Evolutionary conservation across 2,797 vertebrate species (phyloP), one percentile per base, ranked within the genome.

Genomic region (Parotocinclus haroldoi): DNA sequence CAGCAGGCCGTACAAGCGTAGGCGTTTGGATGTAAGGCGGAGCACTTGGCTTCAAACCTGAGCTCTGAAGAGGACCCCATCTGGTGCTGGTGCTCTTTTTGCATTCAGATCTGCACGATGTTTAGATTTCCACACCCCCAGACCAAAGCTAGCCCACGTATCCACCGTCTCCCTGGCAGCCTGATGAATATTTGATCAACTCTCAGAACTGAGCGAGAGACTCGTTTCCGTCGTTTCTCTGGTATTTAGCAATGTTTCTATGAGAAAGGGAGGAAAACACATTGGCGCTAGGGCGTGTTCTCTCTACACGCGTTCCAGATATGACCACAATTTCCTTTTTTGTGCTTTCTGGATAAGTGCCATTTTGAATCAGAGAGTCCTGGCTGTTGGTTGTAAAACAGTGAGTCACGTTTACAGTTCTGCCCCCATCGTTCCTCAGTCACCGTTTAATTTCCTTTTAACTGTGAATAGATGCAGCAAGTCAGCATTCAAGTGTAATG

Each of bases 201-300:
- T 42, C 50, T 66, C 16, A 7, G 37, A 18, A 39, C 50, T 10
- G 9, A 14, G 57, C 48, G 52, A 70, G 16, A 37, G 38, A n/a
- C 7, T 46, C 46, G n/a, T 7, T 59, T 60, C 37, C 48, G 16
- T 42, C 44, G 8, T 9, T 40, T n/a, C 7, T 10, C 10, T 48
- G 45, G 16, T 36, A 37, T 17, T 12, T 27, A 9, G 17, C 8
- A 5, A 0, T 58, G 1, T 10, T 19, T 38, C 8, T 10, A 13
- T 58, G 18, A 17, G 38, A 10, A 27, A 49, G 44, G 50, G 10
- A 42, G 27, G 13, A 9, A 52, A 45, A 49, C 10, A 6, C 40
- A 38, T 42, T 7, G n/a, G 17, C 37, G 10, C 13, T 36, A 40
- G 70, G 70, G 63, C 68, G 76, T 71, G 70, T 56, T 42, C 37